Conservation (phyloP, 2,888 invertebrate species). For the Odontomyia ornata region DNA sequence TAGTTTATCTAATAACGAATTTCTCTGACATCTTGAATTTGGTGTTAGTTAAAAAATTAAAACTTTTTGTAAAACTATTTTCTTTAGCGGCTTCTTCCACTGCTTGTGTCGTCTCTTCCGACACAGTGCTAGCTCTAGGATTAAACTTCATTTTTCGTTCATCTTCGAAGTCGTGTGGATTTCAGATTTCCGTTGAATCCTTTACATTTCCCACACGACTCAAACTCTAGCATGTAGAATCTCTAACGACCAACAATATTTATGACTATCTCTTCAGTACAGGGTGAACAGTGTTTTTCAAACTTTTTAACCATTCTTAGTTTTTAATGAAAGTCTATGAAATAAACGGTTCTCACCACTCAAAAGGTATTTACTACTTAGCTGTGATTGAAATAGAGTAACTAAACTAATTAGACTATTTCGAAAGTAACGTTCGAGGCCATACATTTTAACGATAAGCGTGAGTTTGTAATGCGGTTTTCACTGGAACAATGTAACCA, state of each 20-base stretch:
- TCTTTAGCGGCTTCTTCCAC: too few species aligned
- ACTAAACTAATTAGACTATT: slow-evolving; percentile 10
- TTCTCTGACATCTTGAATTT: too few species aligned
- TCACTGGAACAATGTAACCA: neutral
- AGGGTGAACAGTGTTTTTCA: slow-evolving; percentile 23
- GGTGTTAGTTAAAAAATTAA: too few species aligned
- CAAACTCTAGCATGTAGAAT: neutral
- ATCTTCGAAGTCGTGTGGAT: too few species aligned
- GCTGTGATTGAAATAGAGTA: slow-evolving; percentile 31
- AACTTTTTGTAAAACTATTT: too few species aligned
- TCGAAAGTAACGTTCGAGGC: slow-evolving; percentile 15
- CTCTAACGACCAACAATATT: slow-evolving; percentile 24
- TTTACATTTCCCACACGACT: neutral
- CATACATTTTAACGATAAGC: neutral
- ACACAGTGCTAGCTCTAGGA: too few species aligned
- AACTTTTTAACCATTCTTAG: slow-evolving; percentile 8
- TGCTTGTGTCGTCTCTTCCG: too few species aligned
- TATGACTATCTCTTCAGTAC: slow-evolving; percentile 36
- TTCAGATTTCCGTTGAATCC: neutral
- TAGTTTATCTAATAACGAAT: too few species aligned
- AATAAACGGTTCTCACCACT: slow-evolving; percentile 30
- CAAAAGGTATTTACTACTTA: slow-evolving; percentile 30
- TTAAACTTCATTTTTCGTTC: too few species aligned
- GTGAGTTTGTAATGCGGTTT: neutral
- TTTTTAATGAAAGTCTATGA: slow-evolving; percentile 17